phyloP scores from a whole-genome alignment of 2,888 invertebrate species.

The Nephrotoma flavescens region DNA sequence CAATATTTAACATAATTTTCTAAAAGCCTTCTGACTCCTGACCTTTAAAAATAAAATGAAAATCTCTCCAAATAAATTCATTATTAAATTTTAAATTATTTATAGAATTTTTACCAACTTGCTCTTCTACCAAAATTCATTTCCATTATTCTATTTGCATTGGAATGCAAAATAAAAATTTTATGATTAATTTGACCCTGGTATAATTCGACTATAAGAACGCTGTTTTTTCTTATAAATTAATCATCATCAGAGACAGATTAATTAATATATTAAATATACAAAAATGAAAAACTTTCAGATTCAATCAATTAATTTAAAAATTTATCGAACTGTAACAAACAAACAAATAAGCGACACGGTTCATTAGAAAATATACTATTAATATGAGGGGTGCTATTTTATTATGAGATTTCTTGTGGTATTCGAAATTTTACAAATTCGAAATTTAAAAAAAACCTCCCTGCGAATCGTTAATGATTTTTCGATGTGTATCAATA shows the following conservation, averaged over 20 bases:
- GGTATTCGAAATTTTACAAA: too few relatives aligned
- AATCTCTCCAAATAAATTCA: neutral
- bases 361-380: neutral
- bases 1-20: too few relatives aligned
- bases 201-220: neutral
- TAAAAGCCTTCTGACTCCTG: neutral
- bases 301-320: neutral
- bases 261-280: neutral
- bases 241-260: neutral
- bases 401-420: too few relatives aligned
- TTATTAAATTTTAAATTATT: neutral
- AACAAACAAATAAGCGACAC: neutral
- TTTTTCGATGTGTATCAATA: too few relatives aligned
- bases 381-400: too few relatives aligned
- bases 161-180: neutral
- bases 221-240: neutral
- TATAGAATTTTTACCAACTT: neutral
- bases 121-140: neutral
- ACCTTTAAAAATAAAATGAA: neutral
- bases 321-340: neutral
- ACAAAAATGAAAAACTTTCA: neutral
- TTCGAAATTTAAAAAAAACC: too few relatives aligned
- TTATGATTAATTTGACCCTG: neutral
- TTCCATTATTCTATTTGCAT: neutral
- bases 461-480: too few relatives aligned